phyloP scores from a whole-genome alignment of 2,797 vertebrate species.

The Brotula barbata region DNA sequence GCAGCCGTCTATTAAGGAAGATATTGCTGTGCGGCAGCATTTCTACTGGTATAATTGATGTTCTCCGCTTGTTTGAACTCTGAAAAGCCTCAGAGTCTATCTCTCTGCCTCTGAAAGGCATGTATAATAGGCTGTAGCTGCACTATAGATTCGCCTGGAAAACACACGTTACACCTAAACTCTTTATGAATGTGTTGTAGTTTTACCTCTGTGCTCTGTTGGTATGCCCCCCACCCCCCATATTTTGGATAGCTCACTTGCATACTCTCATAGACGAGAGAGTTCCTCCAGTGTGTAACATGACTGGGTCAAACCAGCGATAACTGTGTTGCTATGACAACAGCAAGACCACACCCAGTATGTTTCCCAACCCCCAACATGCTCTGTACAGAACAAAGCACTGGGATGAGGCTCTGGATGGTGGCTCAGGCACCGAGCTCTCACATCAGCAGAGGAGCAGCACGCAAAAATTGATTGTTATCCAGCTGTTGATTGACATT shows the following conservation, averaged over 20 bases:
- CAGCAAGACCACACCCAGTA: constrained; percentile 65
- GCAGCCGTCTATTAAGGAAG: constrained; percentile 49
- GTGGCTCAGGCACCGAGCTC: constrained; percentile 32
- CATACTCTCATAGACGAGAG: constrained; percentile 6
- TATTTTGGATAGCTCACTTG: constrained; percentile 19
- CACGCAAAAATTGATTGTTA: constrained; percentile 1
- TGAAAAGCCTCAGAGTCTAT: constrained; percentile 28
- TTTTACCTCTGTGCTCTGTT: neutral
- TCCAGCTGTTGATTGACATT: neutral
- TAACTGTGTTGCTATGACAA: constrained; percentile 73
- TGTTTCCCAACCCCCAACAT: constrained; percentile 54
- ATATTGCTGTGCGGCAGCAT: constrained; percentile 33
- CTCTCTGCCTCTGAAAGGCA: constrained; percentile 14
- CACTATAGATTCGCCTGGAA: constrained; percentile 14
- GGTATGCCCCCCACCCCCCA: no score
- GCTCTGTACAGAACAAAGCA: constrained; percentile 38
- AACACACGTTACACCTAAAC: neutral
- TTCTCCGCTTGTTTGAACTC: constrained; percentile 40
- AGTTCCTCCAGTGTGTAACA: constrained; percentile 25
- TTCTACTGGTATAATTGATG: constrained; percentile 47
- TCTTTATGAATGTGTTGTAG: neutral
- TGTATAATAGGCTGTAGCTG: constrained; percentile 13
- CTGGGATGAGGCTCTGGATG: constrained; percentile 24
- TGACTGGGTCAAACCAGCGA: constrained; percentile 44
- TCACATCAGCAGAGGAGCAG: constrained; percentile 23